Conservation (phyloP, 2,113 vertebrate genomes). For the Eidolon helvum region DNA sequence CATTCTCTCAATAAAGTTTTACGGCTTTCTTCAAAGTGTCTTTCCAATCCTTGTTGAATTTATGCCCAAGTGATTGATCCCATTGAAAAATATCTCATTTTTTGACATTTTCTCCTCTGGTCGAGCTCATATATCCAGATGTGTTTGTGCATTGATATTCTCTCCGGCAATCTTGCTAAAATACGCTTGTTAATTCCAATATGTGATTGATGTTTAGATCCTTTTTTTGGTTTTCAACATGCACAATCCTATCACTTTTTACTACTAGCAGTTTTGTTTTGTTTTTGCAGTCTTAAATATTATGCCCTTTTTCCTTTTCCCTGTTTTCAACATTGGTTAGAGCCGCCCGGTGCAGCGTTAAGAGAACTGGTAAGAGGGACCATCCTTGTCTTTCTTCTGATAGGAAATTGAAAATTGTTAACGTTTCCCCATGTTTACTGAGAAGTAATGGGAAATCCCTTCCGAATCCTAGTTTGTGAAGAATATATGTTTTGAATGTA, state of each 20-base stretch:
- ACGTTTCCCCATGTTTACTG: neutral
- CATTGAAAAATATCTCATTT: neutral
- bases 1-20: neutral
- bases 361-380: neutral
- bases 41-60: no score
- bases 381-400: neutral
- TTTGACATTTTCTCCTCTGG: neutral
- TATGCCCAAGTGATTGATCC: neutral
- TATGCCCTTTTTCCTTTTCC: neutral
- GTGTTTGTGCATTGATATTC: neutral
- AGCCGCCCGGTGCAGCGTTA: neutral
- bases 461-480: no score
- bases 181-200: neutral
- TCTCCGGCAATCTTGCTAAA: neutral
- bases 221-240: neutral
- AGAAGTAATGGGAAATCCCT: neutral
- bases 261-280: neutral
- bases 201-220: neutral
- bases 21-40: neutral
- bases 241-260: neutral
- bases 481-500: neutral
- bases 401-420: neutral
- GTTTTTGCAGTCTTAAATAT: neutral
- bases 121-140: neutral
- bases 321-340: neutral